phyloP scores from a whole-genome alignment of 2,113 vertebrate species.

The Prietella phreatophila region DNA sequence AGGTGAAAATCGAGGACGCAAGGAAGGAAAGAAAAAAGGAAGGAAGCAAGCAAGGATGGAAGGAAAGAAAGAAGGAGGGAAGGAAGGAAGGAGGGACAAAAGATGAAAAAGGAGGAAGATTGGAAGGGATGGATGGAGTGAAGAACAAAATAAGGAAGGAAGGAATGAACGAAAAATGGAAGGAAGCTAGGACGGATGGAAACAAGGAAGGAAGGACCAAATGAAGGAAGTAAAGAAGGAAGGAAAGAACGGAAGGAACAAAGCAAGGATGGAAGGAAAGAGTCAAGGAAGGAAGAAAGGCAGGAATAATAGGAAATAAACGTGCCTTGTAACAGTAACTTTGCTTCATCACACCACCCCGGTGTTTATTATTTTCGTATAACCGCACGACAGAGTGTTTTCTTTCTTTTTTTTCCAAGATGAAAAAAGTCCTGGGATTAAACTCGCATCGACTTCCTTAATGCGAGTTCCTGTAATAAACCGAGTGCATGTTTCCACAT shows the following conservation, averaged over 20 bases:
- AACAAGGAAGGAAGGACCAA: neutral
- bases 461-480: neutral
- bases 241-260: neutral
- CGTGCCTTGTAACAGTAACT: neutral
- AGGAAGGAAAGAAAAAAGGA: neutral
- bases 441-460: neutral
- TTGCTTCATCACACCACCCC: neutral
- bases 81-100: neutral
- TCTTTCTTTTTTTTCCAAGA: no score
- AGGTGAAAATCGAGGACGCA: neutral
- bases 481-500: neutral
- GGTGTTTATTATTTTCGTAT: neutral
- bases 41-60: no score
- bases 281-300: neutral
- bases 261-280: neutral
- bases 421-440: neutral
- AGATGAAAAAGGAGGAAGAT: neutral
- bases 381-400: neutral
- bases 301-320: neutral
- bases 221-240: neutral
- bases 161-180: no score
- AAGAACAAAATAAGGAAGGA: no score
- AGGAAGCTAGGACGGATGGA: neutral
- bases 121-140: neutral
- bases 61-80: neutral